A percentile compares a stretch with the other conserved stretches of the same genome.
Conservation (phyloP, 1,140 invertebrate species). For the Aphidius gifuensis region DNA sequence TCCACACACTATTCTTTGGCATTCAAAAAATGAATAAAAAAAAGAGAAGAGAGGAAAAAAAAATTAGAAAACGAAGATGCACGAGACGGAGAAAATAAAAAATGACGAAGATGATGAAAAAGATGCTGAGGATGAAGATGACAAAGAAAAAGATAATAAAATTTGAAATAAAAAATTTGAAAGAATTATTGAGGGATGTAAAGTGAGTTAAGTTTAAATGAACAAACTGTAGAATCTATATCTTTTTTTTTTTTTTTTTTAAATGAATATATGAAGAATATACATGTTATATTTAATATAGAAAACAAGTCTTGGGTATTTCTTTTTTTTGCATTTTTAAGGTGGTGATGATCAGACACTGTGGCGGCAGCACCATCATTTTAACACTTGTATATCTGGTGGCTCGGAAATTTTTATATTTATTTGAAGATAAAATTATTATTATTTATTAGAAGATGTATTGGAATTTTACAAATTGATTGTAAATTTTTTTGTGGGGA, state of each 20-base stretch:
- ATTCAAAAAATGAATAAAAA: too few relatives aligned
- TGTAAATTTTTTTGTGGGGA: too few relatives aligned
- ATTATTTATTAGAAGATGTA: too few relatives aligned
- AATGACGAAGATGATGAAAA: neutral
- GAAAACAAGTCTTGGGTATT: conserved; percentile 31
- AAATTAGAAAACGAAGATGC: neutral
- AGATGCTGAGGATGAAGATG: neutral
- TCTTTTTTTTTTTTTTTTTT: too few relatives aligned
- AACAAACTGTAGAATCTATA: conserved; percentile 5
- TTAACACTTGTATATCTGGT: neutral
- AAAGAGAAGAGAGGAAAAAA: neutral
- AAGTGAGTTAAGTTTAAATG: conserved; percentile 24
- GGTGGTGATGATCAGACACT: conserved; percentile 53
- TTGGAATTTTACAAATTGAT: too few relatives aligned
- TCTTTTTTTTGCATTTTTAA: conserved; percentile 36
- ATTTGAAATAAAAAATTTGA: neutral
- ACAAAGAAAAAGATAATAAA: conserved; percentile 1
- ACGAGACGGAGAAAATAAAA: neutral
- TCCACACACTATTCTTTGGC: neutral
- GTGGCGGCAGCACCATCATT: conserved; percentile 32
- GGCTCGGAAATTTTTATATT: too few relatives aligned
- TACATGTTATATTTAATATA: conserved; percentile 1
- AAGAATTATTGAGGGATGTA: too few relatives aligned
- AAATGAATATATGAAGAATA: too few relatives aligned
- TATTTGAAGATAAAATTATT: too few relatives aligned